A percentile compares a stretch with the other conserved stretches of the same genome.
phyloP scores from a whole-genome alignment of 2,113 vertebrate species.

The Pica pica region DNA sequence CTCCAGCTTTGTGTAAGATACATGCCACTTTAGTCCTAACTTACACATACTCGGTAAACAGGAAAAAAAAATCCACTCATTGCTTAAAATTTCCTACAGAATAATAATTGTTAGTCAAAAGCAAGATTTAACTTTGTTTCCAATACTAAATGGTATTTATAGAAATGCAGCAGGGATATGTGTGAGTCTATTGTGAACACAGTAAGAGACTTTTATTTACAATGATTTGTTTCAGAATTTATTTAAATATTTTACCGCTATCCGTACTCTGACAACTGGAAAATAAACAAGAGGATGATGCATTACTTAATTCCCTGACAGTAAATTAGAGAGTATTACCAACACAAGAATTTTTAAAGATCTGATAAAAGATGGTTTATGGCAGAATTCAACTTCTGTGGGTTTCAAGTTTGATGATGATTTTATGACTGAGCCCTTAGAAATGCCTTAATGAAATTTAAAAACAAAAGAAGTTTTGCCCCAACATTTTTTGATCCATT shows the following conservation, averaged over 20 bases:
- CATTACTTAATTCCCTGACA: not conserved
- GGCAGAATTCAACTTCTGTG: not conserved
- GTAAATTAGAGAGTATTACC: not conserved
- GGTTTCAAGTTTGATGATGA: not conserved
- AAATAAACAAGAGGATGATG: not conserved
- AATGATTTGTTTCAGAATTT: not conserved
- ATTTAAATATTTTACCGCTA: not conserved
- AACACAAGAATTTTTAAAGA: not conserved
- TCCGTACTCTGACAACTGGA: not conserved
- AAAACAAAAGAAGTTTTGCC: not conserved
- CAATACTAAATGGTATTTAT: accelerated
- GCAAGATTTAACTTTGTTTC: not conserved
- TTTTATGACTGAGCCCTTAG: not conserved
- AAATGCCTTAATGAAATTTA: not conserved
- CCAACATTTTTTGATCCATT: not conserved
- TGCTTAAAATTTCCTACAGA: not conserved
- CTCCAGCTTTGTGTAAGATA: not conserved
- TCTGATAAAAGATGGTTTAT: not conserved
- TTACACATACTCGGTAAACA: not conserved
- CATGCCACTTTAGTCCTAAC: not conserved
- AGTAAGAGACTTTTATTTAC: not conserved
- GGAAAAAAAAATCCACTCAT: not conserved
- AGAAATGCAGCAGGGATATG: not conserved
- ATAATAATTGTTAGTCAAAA: not conserved
- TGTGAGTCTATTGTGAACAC: not conserved